Conservation (phyloP, 2,113 vertebrate genomes). For the Motacilla tschutschensis region DNA sequence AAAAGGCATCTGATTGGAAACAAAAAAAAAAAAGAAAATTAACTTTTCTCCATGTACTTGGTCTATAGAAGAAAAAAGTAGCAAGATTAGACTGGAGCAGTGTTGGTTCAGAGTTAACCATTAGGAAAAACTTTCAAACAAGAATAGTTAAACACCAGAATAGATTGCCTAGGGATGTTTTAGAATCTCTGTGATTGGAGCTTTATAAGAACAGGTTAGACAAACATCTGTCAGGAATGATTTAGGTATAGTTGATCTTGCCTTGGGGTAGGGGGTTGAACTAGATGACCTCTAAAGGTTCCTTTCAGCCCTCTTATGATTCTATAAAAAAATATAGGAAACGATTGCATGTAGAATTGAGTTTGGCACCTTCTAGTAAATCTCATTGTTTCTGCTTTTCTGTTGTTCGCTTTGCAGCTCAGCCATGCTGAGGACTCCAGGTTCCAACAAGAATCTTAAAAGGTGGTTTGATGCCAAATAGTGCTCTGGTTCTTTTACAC, state of each 20-base stretch:
- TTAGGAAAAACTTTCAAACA: constrained; percentile 43
- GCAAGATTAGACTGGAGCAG: background rate
- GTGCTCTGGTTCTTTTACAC: constrained; percentile 31
- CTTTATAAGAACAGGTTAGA: constrained; percentile 60
- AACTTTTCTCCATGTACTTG: background rate
- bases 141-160: constrained; percentile 20
- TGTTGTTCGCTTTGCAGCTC: background rate
- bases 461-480: constrained; percentile 44
- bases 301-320: constrained; percentile 23
- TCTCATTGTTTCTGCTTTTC: constrained; percentile 24
- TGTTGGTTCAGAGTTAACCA: background rate
- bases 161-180: constrained; percentile 53
- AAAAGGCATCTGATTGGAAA: background rate
- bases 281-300: constrained; percentile 55
- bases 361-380: constrained; percentile 35
- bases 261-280: constrained; percentile 56
- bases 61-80: background rate
- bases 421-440: constrained; percentile 1
- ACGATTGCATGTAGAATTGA: constrained; percentile 7
- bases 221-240: constrained; percentile 65
- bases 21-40: background rate
- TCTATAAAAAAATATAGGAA: background rate
- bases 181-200: constrained; percentile 38
- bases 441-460: constrained; percentile 23
- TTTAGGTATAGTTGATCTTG: constrained; percentile 59